These are phyloP conservation scores for Ctenopoma kingsleyae DNA, from an alignment of 2,797 vertebrate genomes.

Conservation along the genomic window DNA sequence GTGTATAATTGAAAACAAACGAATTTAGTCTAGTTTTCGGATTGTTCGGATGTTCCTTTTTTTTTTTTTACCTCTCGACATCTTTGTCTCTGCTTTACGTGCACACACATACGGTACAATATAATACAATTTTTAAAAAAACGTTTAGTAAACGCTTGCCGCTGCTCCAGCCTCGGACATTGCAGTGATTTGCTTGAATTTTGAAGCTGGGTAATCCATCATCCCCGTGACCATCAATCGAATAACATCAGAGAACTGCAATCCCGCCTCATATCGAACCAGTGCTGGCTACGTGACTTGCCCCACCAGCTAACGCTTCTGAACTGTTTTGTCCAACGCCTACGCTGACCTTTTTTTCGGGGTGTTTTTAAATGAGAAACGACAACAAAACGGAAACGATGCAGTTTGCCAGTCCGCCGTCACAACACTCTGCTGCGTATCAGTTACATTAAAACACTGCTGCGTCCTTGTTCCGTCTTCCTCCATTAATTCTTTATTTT, in stretches of 20 bases:
- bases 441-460: constrained; percentile 8
- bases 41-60: neutral
- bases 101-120: too few relatives aligned
- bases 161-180: neutral
- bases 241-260: constrained; percentile 53
- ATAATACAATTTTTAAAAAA: neutral
- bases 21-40: neutral
- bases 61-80: neutral
- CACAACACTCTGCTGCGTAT: too few relatives aligned
- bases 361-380: neutral
- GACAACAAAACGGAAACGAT: neutral
- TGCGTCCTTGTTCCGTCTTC: neutral
- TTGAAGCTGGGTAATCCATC: constrained; percentile 57
- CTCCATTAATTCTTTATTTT: constrained; percentile 53
- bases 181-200: constrained; percentile 21
- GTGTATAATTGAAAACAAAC: neutral
- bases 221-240: constrained; percentile 60
- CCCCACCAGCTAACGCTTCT: constrained; percentile 11
- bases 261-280: constrained; percentile 57
- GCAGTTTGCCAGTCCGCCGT: neutral
- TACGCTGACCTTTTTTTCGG: neutral
- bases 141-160: constrained; percentile 1
- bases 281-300: constrained; percentile 43
- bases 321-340: neutral
- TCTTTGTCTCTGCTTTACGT: neutral